phyloP scores from a whole-genome alignment of 1,140 invertebrate species.

The Brachystomella parvula region DNA sequence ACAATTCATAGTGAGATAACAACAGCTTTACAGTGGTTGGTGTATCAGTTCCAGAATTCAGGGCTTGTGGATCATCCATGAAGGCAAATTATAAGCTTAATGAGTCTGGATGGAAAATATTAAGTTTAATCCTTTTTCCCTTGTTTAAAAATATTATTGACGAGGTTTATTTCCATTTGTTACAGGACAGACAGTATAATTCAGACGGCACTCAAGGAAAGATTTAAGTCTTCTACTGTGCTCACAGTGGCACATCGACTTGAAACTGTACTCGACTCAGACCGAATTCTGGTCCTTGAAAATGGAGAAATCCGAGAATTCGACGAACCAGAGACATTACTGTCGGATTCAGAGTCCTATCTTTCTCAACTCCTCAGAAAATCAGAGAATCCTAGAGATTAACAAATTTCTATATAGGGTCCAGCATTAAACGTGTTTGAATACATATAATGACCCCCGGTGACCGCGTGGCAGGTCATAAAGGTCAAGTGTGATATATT shows the following conservation, averaged over 20 bases:
- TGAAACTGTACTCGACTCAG: conserved; percentile 87
- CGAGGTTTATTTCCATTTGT: background rate
- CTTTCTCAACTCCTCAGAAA: background rate
- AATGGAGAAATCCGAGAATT: conserved; percentile 73
- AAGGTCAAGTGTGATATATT: no score
- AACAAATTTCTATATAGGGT: no score
- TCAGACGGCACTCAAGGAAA: conserved; percentile 72
- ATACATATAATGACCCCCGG: no score
- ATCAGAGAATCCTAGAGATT: no score
- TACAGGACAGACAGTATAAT: conserved; percentile 47
- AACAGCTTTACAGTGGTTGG: background rate
- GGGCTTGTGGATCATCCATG: no score
- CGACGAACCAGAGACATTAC: conserved; percentile 63
- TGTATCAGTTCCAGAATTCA: background rate
- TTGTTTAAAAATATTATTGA: background rate
- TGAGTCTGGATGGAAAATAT: no score
- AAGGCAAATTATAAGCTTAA: no score
- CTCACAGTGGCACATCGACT: conserved; percentile 89
- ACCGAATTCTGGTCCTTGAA: conserved; percentile 81
- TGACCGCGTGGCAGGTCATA: no score
- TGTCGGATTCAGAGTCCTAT: conserved; percentile 42
- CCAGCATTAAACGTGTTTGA: no score
- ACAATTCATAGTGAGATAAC: background rate
- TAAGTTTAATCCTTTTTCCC: background rate
- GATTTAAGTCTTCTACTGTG: conserved; percentile 81